Evolutionary conservation across 2,888 invertebrate species (phyloP).

Genomic region (Sericinus montela): DNA sequence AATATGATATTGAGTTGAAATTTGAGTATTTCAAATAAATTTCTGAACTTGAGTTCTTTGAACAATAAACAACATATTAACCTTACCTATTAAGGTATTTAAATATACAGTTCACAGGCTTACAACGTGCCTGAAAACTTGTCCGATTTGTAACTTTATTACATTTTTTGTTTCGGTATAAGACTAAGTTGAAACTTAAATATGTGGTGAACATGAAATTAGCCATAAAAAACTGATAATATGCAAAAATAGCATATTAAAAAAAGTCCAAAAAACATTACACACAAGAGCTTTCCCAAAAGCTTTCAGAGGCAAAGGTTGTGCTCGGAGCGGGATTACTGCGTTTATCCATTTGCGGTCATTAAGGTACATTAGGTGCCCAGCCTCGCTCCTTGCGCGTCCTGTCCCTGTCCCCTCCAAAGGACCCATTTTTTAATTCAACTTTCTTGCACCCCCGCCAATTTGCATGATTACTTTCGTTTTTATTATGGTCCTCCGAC

Average conservation of each 20-base stretch:
- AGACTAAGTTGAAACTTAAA: too few relatives aligned
- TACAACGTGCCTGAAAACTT: too few relatives aligned
- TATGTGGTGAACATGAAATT: too few relatives aligned
- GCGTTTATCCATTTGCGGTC: slow-evolving; percentile 73
- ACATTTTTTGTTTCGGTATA: too few relatives aligned
- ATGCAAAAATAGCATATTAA: not conserved
- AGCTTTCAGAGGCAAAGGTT: slow-evolving; percentile 49
- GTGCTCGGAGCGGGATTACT: slow-evolving; percentile 45
- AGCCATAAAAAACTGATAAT: not conserved
- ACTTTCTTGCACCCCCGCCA: slow-evolving; percentile 70
- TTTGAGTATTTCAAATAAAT: too few relatives aligned
- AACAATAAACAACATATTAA: too few relatives aligned
- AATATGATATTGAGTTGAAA: too few relatives aligned
- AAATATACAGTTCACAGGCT: too few relatives aligned
- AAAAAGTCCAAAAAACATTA: slow-evolving; percentile 11
- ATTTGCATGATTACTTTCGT: slow-evolving; percentile 80
- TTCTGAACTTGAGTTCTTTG: too few relatives aligned
- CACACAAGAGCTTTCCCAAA: slow-evolving; percentile 13
- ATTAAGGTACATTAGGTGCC: slow-evolving; percentile 74
- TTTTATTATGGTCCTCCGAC: slow-evolving; percentile 66
- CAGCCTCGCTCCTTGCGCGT: slow-evolving; percentile 24
- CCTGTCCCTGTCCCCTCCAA: slow-evolving; percentile 29
- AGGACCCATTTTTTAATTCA: slow-evolving; percentile 75
- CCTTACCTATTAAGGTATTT: too few relatives aligned
- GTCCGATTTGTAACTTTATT: too few relatives aligned